A percentile compares a stretch with the other conserved stretches of the same genome.
phyloP scores from a whole-genome alignment of 2,888 invertebrate genomes.

The Abrostola triplasia region DNA sequence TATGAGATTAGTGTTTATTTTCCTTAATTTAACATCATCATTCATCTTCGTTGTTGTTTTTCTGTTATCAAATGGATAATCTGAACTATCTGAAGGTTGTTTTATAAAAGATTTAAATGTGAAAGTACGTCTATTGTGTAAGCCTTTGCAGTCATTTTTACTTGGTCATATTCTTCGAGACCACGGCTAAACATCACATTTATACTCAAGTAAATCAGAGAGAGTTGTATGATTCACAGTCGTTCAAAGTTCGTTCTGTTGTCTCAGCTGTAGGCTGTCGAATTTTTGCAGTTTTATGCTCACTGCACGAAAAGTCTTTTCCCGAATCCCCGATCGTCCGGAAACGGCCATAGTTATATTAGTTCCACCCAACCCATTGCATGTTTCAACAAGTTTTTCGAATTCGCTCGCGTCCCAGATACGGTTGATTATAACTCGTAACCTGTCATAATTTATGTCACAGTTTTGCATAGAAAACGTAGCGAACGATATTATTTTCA shows the following conservation, averaged over 20 bases:
- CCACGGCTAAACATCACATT: not conserved
- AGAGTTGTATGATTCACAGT: too few species aligned
- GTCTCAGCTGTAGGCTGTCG: not conserved
- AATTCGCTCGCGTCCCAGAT: conserved; percentile 11
- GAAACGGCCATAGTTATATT: conserved; percentile 31
- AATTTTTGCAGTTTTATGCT: not conserved
- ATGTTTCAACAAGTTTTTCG: conserved; percentile 27
- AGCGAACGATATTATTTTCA: conserved; percentile 26
- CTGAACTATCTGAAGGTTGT: not conserved
- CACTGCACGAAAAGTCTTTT: conserved; percentile 14
- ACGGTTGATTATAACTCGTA: conserved; percentile 31
- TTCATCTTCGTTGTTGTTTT: not conserved
- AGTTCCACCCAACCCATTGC: conserved; percentile 24
- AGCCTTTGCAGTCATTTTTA: too few species aligned
- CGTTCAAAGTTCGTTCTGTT: not conserved
- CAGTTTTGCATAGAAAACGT: conserved; percentile 34
- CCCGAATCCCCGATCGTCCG: conserved; percentile 10
- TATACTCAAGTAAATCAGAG: not conserved
- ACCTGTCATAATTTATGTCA: conserved; percentile 11
- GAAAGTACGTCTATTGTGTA: not conserved
- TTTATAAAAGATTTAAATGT: not conserved
- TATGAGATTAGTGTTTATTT: too few species aligned
- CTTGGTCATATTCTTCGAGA: not conserved
- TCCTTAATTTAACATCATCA: too few species aligned
- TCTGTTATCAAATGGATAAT: not conserved